phyloP scores from a whole-genome alignment of 2,113 vertebrate species.

The Upupa epops region DNA sequence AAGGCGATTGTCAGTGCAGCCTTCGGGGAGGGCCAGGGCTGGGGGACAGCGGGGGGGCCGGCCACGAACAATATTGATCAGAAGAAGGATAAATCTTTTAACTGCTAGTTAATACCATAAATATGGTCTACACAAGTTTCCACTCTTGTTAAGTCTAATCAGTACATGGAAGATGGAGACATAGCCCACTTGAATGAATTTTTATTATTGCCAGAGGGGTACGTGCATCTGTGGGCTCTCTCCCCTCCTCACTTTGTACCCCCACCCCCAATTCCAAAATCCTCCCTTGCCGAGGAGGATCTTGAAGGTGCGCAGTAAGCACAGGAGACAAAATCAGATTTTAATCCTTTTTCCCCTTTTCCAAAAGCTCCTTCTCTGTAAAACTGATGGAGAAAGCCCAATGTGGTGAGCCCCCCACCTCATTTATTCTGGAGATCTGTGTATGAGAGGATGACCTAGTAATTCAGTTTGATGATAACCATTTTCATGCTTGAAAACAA shows the following conservation, averaged over 20 bases:
- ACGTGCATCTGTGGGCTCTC: slow-evolving; percentile 1
- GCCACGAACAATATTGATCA: slow-evolving; percentile 73
- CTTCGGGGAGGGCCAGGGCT: slow-evolving; percentile 62
- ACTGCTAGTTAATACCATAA: slow-evolving; percentile 79
- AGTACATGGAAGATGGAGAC: slow-evolving; percentile 41
- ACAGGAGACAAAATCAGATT: slow-evolving; percentile 19
- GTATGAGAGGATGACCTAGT: slow-evolving; percentile 33
- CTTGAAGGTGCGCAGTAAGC: neutral
- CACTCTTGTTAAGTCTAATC: slow-evolving; percentile 72
- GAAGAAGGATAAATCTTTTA: slow-evolving; percentile 77
- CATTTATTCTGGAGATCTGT: neutral
- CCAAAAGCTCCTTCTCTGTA: neutral
- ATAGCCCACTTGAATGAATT: slow-evolving; percentile 51
- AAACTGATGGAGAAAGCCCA: neutral
- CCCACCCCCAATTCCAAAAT: neutral
- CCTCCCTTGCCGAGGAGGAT: neutral
- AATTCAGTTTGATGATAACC: slow-evolving; percentile 44
- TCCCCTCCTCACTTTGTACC: neutral
- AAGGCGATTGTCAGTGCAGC: slow-evolving; percentile 77
- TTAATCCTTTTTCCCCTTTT: neutral
- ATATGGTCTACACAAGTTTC: slow-evolving; percentile 74
- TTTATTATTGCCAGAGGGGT: slow-evolving; percentile 59
- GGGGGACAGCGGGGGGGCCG: neutral
- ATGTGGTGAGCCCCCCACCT: neutral
- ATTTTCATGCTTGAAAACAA: slow-evolving; percentile 55